Evolutionary conservation across 2,797 vertebrate species (phyloP), one percentile per base, ranked within the genome.

Genomic region (Dryobates pubescens): DNA sequence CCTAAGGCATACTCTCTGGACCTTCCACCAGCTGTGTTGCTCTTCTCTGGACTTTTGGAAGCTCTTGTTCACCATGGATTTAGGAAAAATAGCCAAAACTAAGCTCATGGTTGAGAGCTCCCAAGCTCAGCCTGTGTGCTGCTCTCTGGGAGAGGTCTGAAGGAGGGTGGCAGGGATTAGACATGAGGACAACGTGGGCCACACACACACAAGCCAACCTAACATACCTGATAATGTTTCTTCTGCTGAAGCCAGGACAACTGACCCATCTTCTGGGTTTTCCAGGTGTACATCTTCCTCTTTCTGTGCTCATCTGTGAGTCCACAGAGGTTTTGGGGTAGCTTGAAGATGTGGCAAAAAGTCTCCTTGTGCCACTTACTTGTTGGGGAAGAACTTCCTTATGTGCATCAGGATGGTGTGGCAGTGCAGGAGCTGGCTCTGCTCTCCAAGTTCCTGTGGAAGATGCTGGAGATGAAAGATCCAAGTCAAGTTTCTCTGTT

Each of bases 341-440:
- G 62, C 96, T 92, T 15, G 97, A 96, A 73, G 96, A 96, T 4
- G 96, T 59, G 62, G 97, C 83, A 71, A 96, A 67, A 96, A 54
- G 9, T 95, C 92, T 67, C 81, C 62, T 17, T 86, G 75, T n/a
- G 96, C 69, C 30, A 97, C 94, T 64, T 93, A 88, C 69, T 62
- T 38, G 64, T 86, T 88, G 96, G 96, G 96, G 97, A 91, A 97
- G 84, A 41, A 96, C 93, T 56, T 96, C 95, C 58, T 63, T 34
- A 4, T 80, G 96, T 16, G 96, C 56, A 7, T 54, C 18, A 81
- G 92, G 74, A 91, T 61, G 62, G 88, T n/a, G 71, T 79, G 96
- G 49, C 89, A 88, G n/a, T 56, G 45, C 61, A 26, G 92, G 83
- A 34, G 24, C 58, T 74, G 62, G 38, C 95, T 91, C 78, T 97